Evolutionary conservation across 2,113 vertebrate species (phyloP).

Genomic region (Oreotragus oreotragus): DNA sequence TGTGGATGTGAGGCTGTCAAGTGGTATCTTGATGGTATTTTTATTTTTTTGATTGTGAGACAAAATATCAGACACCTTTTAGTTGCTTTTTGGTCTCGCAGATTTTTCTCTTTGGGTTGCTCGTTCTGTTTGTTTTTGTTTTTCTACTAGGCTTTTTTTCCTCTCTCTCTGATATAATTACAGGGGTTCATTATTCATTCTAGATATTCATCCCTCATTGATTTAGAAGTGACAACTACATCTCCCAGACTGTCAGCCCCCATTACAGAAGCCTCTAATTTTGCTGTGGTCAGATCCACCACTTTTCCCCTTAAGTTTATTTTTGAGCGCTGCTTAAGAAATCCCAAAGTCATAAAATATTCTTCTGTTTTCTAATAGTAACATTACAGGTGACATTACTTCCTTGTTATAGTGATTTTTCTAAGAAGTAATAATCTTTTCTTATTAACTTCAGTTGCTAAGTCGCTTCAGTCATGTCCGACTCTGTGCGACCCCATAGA

Average conservation of each 20-base stretch:
- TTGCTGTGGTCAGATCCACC: background rate
- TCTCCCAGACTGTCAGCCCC: background rate
- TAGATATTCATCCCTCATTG: background rate
- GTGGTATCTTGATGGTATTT: background rate
- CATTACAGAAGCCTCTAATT: background rate
- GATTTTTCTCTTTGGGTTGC: background rate
- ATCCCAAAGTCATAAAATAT: background rate
- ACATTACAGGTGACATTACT: background rate
- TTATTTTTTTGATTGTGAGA: background rate
- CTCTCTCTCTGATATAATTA: background rate
- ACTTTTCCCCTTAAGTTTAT: background rate
- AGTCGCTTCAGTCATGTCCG: too few relatives aligned
- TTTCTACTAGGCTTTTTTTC: background rate
- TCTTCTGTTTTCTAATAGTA: background rate
- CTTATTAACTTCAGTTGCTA: background rate
- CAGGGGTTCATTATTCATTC: background rate
- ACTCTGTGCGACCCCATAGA: too few relatives aligned
- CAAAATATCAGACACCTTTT: background rate
- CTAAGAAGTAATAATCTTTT: background rate
- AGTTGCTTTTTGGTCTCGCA: background rate
- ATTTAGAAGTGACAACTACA: background rate
- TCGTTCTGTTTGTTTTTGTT: background rate
- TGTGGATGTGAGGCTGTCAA: background rate
- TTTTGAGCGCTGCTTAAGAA: background rate
- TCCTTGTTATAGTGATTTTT: background rate